Evolutionary conservation across 2,888 invertebrate genomes (phyloP), one percentile per base, ranked within the genome.

Genomic region (Anoplius nigerrimus): DNA sequence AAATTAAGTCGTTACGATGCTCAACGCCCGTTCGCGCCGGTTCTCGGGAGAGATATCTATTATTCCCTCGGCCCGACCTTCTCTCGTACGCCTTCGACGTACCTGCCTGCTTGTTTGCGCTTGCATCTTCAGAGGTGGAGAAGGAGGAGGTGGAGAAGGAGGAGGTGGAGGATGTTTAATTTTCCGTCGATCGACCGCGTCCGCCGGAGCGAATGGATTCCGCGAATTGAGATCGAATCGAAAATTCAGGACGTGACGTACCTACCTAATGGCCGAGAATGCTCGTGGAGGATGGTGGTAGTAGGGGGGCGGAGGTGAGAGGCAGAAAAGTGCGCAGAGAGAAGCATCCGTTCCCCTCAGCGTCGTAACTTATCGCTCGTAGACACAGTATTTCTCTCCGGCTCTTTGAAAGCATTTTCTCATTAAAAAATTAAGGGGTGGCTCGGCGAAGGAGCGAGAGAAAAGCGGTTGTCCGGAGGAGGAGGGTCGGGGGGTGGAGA

Each of bases 321-420:
- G 67, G 48, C 34, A 34, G 46, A 42, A 42, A 56, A 42, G 56
- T 16, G 4, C n/a, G 52, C 62, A 71, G 73, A 62, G 66, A 64
- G 66, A 65, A 69, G 66, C 5, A 70, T 76, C 80, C 81, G 72
- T 84, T 85, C 81, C 81, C 82, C 80, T 84, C 80, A 81, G 79
- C 80, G 80, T 80, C 74, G 84, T 88, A 87, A 88, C 86, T 88
- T 87, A 88, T 88, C 84, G 86, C 85, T 83, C 85, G 83, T 85
- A 85, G 87, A 87, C 85, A 82, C 82, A 80, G 85, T 87, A 88
- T 88, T 87, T 88, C 86, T 86, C 86, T 83, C 83, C 74, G 83
- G 86, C 89, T 90, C 90, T 91, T 91, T 91, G 91, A 91, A 91
- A 91, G 91, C 91, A 91, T 91, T 91, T 91, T 90, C 91, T 91